Conservation (phyloP, 2,113 vertebrate species). For the Nipponia nippon region DNA sequence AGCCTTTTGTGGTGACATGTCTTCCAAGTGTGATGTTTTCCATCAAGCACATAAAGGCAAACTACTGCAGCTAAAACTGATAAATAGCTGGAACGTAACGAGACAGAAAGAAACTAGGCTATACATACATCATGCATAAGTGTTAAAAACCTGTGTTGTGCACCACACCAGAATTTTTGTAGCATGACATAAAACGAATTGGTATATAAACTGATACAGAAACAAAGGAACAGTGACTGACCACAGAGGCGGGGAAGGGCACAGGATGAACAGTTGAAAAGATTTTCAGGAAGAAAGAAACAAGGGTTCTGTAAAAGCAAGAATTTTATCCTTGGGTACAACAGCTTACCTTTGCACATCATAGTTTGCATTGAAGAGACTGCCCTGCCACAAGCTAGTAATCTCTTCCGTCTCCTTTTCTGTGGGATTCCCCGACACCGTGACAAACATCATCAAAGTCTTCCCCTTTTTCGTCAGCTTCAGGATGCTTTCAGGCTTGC, state of each 20-base stretch:
- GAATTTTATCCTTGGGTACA: not conserved
- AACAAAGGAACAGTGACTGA: not conserved
- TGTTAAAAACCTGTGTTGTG: not conserved
- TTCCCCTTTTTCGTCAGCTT: conserved; percentile 94
- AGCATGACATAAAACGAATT: not conserved
- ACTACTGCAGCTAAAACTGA: not conserved
- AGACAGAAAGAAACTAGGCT: not conserved
- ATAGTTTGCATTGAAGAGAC: conserved; percentile 96
- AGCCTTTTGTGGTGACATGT: not conserved
- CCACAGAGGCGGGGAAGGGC: not conserved
- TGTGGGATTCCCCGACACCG: conserved; percentile 86
- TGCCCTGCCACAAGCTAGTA: conserved; percentile 93
- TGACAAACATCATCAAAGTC: conserved; percentile 96
- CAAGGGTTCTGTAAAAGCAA: not conserved
- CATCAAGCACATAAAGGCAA: not conserved
- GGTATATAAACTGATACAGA: not conserved
- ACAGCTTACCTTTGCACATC: conserved; percentile 88
- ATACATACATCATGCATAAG: fast-evolving
- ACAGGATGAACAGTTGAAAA: not conserved
- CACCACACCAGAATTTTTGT: not conserved
- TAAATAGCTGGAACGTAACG: not conserved
- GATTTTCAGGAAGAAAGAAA: not conserved
- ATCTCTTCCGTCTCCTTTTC: conserved; percentile 96
- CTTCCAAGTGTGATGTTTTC: not conserved
- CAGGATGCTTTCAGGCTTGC: conserved; percentile 91